Conservation (phyloP, 1,140 invertebrate genomes). For the Acromyrmex charruanus region DNA sequence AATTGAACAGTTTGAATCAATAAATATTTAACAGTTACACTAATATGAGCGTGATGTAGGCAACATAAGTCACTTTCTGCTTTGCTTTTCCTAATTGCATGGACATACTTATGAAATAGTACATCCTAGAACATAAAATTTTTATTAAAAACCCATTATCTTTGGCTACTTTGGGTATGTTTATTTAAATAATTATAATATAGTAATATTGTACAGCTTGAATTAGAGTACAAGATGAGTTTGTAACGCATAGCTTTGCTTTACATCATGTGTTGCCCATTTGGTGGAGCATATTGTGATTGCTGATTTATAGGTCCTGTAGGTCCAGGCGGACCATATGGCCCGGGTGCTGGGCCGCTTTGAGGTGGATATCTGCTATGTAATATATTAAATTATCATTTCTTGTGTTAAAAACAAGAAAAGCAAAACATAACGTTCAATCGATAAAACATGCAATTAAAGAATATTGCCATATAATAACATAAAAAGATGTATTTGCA, state of each 20-base stretch:
- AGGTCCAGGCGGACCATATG: conserved; percentile 75
- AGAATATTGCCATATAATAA: neutral
- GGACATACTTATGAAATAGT: conserved; percentile 40
- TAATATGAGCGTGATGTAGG: conserved; percentile 31
- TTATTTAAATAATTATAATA: conserved; percentile 82
- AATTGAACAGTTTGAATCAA: conserved; percentile 45
- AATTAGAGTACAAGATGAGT: conserved; percentile 77
- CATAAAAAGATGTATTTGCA: neutral
- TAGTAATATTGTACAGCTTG: conserved; percentile 80
- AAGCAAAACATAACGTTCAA: neutral
- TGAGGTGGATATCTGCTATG: conserved; percentile 78
- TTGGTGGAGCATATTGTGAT: conserved; percentile 80
- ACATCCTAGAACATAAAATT: conserved; percentile 70
- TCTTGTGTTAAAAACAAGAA: conserved; percentile 1
- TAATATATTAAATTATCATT: conserved; percentile 64
- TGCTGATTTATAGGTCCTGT: conserved; percentile 76
- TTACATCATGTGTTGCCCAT: conserved; percentile 83
- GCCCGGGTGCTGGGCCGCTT: conserved; percentile 65
- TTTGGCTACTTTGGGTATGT: conserved; percentile 80
- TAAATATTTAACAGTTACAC: conserved; percentile 11
- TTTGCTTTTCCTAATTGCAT: conserved; percentile 20
- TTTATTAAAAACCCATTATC: conserved; percentile 76
- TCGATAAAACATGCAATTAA: neutral
- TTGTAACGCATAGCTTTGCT: conserved; percentile 66
- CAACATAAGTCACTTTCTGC: conserved; percentile 52